Conservation (phyloP, 2,888 invertebrate species). For the Notodonta ziczac region DNA sequence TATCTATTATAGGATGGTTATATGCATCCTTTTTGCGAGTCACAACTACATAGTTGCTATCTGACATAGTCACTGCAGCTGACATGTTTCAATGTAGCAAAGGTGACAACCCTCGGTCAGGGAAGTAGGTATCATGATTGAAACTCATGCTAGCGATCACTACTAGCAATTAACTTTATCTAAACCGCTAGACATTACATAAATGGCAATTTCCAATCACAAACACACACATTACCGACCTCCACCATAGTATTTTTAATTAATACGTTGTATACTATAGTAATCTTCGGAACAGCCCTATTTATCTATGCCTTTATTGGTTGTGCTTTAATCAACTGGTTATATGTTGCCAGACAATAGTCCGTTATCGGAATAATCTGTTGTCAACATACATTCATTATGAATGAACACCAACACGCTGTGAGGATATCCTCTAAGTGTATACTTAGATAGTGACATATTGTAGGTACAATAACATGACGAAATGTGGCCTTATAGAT, state of each 20-base stretch:
- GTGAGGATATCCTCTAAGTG: too few relatives aligned
- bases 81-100: background rate
- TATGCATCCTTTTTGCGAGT: background rate
- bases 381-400: slow-evolving; percentile 8
- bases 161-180: background rate
- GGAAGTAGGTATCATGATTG: background rate
- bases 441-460: too few relatives aligned
- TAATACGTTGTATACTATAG: background rate
- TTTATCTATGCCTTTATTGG: too few relatives aligned
- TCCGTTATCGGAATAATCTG: slow-evolving; percentile 17
- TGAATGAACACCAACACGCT: slow-evolving; percentile 15
- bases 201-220: slow-evolving; percentile 1
- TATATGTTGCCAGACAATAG: slow-evolving; percentile 14
- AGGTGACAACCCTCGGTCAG: background rate
- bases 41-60: slow-evolving; percentile 1
- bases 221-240: background rate
- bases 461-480: too few relatives aligned
- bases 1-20: background rate
- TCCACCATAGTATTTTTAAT: background rate
- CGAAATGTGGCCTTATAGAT: too few relatives aligned
- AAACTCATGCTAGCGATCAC: background rate
- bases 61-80: background rate
- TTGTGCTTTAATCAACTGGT: too few relatives aligned
- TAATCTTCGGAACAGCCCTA: background rate
- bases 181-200: background rate